Evolutionary conservation across 2,113 vertebrate species (phyloP).

Genomic region (Nyctereutes procyonoides): DNA sequence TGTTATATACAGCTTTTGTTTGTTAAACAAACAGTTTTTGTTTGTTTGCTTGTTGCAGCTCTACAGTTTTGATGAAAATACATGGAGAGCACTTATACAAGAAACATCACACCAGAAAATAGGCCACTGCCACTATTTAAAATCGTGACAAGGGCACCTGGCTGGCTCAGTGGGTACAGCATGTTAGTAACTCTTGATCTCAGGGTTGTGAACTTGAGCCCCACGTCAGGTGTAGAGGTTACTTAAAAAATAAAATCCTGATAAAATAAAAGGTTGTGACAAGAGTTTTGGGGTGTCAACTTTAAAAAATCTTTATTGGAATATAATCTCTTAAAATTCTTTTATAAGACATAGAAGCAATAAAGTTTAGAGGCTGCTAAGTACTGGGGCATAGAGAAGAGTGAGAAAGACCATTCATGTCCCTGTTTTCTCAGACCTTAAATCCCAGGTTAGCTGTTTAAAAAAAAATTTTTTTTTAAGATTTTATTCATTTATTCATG

Average conservation of each 20-base stretch:
- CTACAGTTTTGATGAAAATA: not conserved
- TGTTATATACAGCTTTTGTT: too few species aligned
- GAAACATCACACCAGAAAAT: not conserved
- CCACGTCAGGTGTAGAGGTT: not conserved
- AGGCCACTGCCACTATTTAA: not conserved
- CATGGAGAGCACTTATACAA: not conserved
- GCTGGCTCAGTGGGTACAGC: not conserved
- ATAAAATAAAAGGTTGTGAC: not conserved
- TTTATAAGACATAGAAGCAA: not conserved
- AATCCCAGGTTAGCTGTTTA: not conserved
- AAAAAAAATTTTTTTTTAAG: too few species aligned
- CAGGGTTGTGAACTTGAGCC: not conserved
- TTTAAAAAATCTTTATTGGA: not conserved
- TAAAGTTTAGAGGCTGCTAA: not conserved
- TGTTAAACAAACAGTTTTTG: too few species aligned
- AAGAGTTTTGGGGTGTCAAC: not conserved
- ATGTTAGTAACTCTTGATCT: not conserved
- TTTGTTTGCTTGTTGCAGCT: not conserved
- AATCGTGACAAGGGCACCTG: not conserved
- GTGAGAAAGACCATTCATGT: not conserved
- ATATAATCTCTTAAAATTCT: not conserved
- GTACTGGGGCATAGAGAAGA: not conserved
- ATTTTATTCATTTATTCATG: too few species aligned
- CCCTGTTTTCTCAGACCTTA: not conserved
- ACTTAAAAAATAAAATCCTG: not conserved